Conservation (phyloP, 2,888 invertebrate genomes). For the Drosophila robusta region DNA sequence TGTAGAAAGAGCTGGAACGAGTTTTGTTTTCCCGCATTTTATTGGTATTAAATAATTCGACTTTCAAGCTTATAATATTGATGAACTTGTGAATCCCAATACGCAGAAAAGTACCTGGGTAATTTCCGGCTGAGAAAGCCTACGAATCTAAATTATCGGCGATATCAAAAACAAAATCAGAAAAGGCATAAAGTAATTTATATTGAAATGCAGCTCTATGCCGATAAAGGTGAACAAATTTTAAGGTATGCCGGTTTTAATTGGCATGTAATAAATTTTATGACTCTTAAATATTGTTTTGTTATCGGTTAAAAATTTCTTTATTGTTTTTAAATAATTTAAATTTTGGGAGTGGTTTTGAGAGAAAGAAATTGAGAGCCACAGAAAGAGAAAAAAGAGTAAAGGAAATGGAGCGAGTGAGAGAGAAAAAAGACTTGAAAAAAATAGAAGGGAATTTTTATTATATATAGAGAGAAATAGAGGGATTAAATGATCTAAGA, state of each 20-base stretch:
- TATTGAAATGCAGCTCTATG: not conserved
- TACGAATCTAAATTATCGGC: not conserved
- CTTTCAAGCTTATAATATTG: not conserved
- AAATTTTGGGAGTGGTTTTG: not conserved
- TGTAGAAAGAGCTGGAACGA: not conserved
- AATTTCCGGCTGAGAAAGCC: not conserved
- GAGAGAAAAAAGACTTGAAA: not conserved
- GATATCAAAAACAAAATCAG: not conserved
- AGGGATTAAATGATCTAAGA: no score
- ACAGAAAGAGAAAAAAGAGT: no score
- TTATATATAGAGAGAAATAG: no score
- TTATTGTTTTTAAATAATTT: no score
- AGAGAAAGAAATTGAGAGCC: no score
- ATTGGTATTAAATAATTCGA: not conserved
- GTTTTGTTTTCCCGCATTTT: no score
- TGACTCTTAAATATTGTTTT: not conserved
- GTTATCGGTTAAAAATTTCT: not conserved
- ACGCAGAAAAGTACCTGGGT: no score
- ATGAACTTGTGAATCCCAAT: not conserved
- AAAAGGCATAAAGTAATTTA: not conserved
- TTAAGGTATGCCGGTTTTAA: not conserved
- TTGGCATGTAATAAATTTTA: slow-evolving; percentile 5
- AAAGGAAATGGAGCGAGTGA: no score
- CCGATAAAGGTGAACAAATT: not conserved
- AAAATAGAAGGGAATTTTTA: no score